Percentiles rank a stretch among this genome's conserved stretches.
Conservation (phyloP, 2,797 vertebrate genomes). For the Euphonia xanthogaster region DNA sequence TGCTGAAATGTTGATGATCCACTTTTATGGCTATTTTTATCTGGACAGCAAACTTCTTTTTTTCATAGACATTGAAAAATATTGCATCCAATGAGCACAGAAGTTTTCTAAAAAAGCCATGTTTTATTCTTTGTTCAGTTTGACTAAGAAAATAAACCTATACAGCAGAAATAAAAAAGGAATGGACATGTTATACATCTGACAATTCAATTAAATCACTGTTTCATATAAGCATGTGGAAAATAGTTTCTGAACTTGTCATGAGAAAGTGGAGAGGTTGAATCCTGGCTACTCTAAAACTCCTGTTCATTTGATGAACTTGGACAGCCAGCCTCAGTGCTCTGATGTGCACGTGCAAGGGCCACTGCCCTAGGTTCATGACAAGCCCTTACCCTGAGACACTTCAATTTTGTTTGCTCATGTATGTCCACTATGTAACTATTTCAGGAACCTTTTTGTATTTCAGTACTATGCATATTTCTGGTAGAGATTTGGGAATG, state of each 20-base stretch:
- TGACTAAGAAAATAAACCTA: neutral
- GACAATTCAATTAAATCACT: neutral
- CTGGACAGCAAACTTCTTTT: neutral
- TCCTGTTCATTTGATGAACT: neutral
- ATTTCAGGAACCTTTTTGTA: neutral
- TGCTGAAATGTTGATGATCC: neutral
- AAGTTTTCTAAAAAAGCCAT: neutral
- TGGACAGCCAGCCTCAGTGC: neutral
- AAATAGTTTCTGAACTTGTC: neutral
- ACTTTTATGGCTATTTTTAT: neutral
- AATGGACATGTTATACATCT: neutral
- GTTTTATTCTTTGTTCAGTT: neutral
- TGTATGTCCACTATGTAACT: neutral
- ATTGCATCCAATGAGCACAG: neutral
- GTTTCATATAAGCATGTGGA: neutral
- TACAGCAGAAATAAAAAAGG: neutral
- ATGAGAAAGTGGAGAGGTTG: neutral
- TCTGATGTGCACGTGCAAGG: neutral
- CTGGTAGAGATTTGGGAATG: neutral
- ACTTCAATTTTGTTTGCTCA: neutral
- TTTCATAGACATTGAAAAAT: neutral
- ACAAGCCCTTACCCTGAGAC: neutral
- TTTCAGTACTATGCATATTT: neutral
- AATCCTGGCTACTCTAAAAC: neutral
- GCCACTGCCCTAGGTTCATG: neutral